Base-by-base conservation (phyloP, 1,140 invertebrate genomes). In the Liolophura sinensis region DNA sequence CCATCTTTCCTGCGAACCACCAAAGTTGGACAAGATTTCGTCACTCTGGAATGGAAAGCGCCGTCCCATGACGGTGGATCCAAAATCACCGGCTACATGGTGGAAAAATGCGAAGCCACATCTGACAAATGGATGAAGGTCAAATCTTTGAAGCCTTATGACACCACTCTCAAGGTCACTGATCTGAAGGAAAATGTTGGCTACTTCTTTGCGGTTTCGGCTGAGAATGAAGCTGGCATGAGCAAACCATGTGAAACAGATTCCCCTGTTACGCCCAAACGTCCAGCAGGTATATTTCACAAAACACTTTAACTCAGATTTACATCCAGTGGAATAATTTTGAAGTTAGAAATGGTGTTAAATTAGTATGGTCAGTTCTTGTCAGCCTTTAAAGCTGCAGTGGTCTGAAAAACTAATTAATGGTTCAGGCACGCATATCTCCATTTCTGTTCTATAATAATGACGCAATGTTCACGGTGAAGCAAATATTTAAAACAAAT, bases 171-270 rank as follows among this genome's bases (percentile, higher is more conserved):
- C 72, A 97, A 90, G 64, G 96, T 98, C 78, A 92, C 94, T 62
- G 91, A 94, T 70, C 94, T 99, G 20, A 90, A 91, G 62, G 93
- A 96, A 58, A 69, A 67, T 63, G 94, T 97, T 78, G 95, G 97
- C 83, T 99, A 99, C 78, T 88, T 95, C 73, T 98, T 99, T 88
- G 88, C 96, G 67, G 91, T 99, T 4, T 93, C 94, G 88, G 97
- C 97, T 18, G 94, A 93, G 25, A 99, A 99, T 85, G 94, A 97
- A 57, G 98, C 97, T 77, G 97, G 97, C 24, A 92, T 94, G 84
- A 95, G 96, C 76, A 90, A 92, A 62, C 91, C 95, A 9, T 94
- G 79, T 93, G 93, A 40, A 85, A 89, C 96, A 93, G 1, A 91
- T 18, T 88, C 89, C 18, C 90, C 94, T 18, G 91, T 96, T 12